Conservation (phyloP, 1,140 invertebrate genomes). For the Procambarus clarkii region DNA sequence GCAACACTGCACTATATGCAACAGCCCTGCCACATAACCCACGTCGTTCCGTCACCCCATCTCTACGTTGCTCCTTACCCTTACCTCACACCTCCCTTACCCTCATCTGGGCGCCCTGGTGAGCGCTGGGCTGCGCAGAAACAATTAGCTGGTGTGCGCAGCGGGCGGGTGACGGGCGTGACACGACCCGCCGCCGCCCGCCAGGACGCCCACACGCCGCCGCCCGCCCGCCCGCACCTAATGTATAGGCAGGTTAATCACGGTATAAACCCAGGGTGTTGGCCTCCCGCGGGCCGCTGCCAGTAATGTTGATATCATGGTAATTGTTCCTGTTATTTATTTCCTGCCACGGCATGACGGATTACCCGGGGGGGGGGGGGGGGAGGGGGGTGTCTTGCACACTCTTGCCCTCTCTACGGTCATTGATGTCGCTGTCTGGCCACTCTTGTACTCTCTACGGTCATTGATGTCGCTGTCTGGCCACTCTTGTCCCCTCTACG, state of each 20-base stretch:
- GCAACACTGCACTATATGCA: too few species aligned
- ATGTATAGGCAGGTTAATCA: constrained; percentile 34
- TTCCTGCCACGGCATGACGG: constrained; percentile 9
- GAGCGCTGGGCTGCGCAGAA: constrained; percentile 26
- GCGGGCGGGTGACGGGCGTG: constrained; percentile 39
- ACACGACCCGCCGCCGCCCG: not conserved
- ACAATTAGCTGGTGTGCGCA: constrained; percentile 38
- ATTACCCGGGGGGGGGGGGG: not conserved
- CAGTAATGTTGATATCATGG: constrained; percentile 59
- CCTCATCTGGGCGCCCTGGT: too few species aligned
- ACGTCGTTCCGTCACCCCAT: not conserved
- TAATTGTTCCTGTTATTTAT: constrained; percentile 50
- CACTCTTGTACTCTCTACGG: too few species aligned
- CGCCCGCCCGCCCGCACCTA: not conserved
- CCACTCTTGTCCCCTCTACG: too few species aligned
- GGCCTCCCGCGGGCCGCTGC: constrained; percentile 34
- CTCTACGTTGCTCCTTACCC: not conserved
- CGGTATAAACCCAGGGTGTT: constrained; percentile 30
- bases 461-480: too few species aligned
- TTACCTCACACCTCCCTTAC: not conserved
- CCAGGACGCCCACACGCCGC: too few species aligned
- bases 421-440: not conserved
- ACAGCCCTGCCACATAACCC: not conserved
- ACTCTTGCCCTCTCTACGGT: too few species aligned
- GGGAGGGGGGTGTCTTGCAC: too few species aligned